Conservation (phyloP, 2,888 invertebrate species). For the Scaptomyza cyrtandrae region DNA sequence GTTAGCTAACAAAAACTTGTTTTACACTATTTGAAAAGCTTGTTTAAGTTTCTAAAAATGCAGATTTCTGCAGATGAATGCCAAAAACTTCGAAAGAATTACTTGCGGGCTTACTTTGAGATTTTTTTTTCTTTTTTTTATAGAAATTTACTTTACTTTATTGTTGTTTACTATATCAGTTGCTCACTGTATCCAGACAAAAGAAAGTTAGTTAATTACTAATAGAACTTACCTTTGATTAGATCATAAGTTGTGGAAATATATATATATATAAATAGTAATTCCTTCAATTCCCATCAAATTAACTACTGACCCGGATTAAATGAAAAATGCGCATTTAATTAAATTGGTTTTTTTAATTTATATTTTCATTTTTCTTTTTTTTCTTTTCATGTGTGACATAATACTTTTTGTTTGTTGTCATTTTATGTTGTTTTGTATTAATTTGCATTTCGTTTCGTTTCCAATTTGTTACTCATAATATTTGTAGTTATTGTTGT, state of each 20-base stretch:
- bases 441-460: conserved; percentile 41
- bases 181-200: too few species aligned
- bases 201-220: not conserved
- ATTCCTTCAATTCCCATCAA: not conserved
- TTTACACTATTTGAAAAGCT: too few species aligned
- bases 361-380: conserved; percentile 37
- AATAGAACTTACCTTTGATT: not conserved
- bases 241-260: not conserved
- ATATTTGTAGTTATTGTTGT: conserved; percentile 26
- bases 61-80: too few species aligned
- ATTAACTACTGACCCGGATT: not conserved
- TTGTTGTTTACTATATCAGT: not conserved
- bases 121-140: too few species aligned
- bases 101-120: too few species aligned
- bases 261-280: not conserved
- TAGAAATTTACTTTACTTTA: too few species aligned
- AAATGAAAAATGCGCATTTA: conserved; percentile 21
- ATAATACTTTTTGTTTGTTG: conserved; percentile 44
- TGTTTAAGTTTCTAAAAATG: too few species aligned
- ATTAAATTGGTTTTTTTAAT: not conserved
- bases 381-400: conserved; percentile 39
- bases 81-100: too few species aligned
- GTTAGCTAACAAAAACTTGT: too few species aligned
- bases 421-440: conserved; percentile 29
- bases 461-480: conserved; percentile 33